These are phyloP conservation scores for Porites lobata DNA, from an alignment of 92 coral and sea anemone species.

Conservation along the genomic window DNA sequence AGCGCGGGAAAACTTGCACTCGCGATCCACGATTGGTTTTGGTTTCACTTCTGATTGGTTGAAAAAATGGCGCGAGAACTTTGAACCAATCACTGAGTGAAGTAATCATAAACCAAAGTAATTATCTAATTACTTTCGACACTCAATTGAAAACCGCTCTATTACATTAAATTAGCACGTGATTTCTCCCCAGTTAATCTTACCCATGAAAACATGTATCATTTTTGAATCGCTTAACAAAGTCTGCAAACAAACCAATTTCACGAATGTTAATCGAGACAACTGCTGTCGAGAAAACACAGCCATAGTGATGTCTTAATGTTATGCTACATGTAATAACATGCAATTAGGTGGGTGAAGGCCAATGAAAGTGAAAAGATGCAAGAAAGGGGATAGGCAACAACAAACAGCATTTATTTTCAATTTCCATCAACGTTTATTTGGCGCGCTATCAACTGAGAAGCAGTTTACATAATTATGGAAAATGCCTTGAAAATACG, in stretches of 20 bases:
- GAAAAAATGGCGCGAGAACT: too few relatives aligned
- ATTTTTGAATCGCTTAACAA: not conserved
- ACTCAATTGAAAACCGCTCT: too few relatives aligned
- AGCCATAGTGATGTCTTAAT: conserved; percentile 16
- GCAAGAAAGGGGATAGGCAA: conserved; percentile 15
- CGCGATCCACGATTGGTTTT: too few relatives aligned
- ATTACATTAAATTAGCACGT: not conserved
- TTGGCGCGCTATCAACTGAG: conserved; percentile 2
- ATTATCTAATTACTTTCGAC: too few relatives aligned
- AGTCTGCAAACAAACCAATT: not conserved
- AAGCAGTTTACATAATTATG: conserved; percentile 11
- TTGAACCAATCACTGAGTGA: too few relatives aligned
- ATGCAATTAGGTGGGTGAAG: not conserved
- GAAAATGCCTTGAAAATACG: conserved; percentile 15
- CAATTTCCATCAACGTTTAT: conserved; percentile 11
- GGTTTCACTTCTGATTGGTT: too few relatives aligned
- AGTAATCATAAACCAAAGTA: too few relatives aligned
- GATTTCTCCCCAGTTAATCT: not conserved
- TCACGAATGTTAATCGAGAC: not conserved
- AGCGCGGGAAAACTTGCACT: too few relatives aligned
- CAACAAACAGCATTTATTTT: conserved; percentile 4
- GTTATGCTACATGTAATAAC: conserved; percentile 11
- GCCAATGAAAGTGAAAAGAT: conserved; percentile 10
- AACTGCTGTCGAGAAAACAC: not conserved
- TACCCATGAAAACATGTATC: not conserved